Conservation (phyloP, 2,113 vertebrate genomes). For the Trematomus loennbergii region DNA sequence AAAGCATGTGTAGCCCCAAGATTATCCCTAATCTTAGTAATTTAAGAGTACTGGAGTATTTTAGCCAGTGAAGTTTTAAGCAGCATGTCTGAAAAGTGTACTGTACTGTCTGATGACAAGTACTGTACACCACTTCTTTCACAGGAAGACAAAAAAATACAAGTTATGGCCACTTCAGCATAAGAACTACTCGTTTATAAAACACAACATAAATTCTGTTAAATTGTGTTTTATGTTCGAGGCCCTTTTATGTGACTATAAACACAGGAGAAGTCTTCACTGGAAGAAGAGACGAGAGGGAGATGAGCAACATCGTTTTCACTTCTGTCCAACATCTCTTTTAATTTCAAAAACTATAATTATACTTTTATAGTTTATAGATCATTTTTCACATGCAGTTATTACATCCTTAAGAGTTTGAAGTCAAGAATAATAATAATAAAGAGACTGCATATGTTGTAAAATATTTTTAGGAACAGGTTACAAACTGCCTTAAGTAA, state of each 20-base stretch:
- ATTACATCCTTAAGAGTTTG: no score
- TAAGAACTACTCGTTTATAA: constrained; percentile 38
- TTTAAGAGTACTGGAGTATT: background rate
- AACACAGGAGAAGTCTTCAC: constrained; percentile 34
- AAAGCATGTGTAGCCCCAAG: no score
- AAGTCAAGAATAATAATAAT: no score
- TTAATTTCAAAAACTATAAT: background rate
- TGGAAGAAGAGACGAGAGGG: background rate
- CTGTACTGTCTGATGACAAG: no score
- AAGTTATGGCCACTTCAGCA: constrained; percentile 66
- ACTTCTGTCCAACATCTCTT: background rate
- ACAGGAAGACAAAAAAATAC: background rate
- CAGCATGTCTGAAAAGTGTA: background rate
- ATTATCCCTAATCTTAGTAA: no score
- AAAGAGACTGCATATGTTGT: background rate
- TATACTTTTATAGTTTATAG: background rate
- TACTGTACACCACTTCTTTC: constrained; percentile 2
- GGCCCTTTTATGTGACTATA: constrained; percentile 35
- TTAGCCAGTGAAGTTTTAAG: background rate
- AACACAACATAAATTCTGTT: constrained; percentile 64
- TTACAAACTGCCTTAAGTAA: background rate
- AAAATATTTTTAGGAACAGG: background rate
- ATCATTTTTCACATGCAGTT: background rate
- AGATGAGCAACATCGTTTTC: background rate
- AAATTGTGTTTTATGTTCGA: constrained; percentile 23